Percentiles rank a stretch among this genome's conserved stretches.
Evolutionary conservation across 2,113 vertebrate genomes (phyloP).

Genomic region (Nicator chloris): DNA sequence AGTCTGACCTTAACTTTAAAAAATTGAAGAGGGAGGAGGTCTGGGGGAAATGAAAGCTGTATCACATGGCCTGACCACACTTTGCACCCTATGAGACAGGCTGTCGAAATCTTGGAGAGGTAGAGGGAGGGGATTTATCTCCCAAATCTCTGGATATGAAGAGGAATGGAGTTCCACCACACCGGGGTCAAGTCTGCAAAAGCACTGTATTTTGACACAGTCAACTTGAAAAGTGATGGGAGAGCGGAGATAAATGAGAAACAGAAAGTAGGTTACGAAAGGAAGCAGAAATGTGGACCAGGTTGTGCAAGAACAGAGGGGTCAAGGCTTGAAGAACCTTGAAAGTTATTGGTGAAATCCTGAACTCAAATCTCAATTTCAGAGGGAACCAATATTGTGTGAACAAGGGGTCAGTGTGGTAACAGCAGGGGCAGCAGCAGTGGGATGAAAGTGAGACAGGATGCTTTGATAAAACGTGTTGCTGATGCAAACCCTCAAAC

Average conservation of each 20-base stretch:
- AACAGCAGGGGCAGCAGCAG: conserved; percentile 1
- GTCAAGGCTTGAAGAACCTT: conserved; percentile 31
- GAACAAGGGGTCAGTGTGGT: neutral
- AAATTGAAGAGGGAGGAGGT: conserved; percentile 27
- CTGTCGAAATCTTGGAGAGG: neutral
- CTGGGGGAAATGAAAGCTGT: conserved; percentile 44
- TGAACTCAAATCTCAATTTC: neutral
- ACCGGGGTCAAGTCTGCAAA: neutral
- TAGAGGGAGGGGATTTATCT: conserved; percentile 11
- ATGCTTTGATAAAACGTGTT: neutral
- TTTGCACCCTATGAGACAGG: neutral
- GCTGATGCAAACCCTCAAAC: neutral
- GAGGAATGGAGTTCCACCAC: neutral
- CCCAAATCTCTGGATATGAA: neutral
- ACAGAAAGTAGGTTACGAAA: conserved; percentile 33
- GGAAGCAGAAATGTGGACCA: conserved; percentile 15
- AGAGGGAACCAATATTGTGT: neutral
- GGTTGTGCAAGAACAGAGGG: conserved; percentile 39
- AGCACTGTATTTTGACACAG: neutral
- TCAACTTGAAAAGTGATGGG: neutral
- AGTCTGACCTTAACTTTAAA: conserved; percentile 48
- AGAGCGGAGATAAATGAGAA: neutral
- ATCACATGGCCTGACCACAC: neutral
- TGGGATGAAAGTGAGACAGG: neutral
- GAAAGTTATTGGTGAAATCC: neutral